These are phyloP conservation scores for Holothuria scabra DNA, from an alignment of 53 echinoderm and acorn worm genomes.

Conservation along the genomic window DNA sequence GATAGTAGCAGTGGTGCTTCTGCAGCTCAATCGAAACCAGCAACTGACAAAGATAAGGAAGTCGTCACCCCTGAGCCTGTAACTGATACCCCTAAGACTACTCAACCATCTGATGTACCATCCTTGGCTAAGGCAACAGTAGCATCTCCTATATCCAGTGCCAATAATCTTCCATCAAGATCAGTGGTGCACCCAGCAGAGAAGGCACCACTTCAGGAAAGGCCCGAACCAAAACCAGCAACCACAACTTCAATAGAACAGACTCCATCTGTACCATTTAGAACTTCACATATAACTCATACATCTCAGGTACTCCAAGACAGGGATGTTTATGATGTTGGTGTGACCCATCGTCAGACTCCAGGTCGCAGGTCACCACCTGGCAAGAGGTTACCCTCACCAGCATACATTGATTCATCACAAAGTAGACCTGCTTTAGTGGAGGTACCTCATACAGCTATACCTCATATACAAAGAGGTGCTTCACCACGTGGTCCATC, in stretches of 20 bases:
- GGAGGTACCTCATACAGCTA: not conserved
- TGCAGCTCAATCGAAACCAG: not conserved
- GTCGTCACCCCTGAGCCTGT: not conserved
- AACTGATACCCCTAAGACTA: not conserved
- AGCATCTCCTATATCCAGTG: not conserved
- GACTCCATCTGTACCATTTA: not conserved
- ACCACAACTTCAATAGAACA: not conserved
- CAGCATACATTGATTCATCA: constrained; percentile 17
- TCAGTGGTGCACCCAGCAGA: constrained; percentile 32
- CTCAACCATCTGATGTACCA: constrained; percentile 8
- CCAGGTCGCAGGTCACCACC: constrained; percentile 21
- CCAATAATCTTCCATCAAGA: not conserved
- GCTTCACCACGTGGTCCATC: constrained; percentile 23
- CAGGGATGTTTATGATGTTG: constrained; percentile 28
- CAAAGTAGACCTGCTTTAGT: constrained; percentile 11
- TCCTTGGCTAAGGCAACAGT: not conserved
- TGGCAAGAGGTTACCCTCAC: constrained; percentile 27
- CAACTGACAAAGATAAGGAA: not conserved
- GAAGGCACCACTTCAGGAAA: constrained; percentile 30
- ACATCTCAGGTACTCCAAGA: constrained; percentile 9
- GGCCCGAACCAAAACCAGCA: constrained; percentile 36
- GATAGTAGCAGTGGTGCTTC: not conserved
- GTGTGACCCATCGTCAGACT: not conserved
- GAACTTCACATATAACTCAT: constrained; percentile 40
- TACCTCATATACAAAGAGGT: constrained; percentile 17